Evolutionary conservation across 2,113 vertebrate species (phyloP), one percentile per base, ranked within the genome.

Genomic region (Lasiurus cinereus): DNA sequence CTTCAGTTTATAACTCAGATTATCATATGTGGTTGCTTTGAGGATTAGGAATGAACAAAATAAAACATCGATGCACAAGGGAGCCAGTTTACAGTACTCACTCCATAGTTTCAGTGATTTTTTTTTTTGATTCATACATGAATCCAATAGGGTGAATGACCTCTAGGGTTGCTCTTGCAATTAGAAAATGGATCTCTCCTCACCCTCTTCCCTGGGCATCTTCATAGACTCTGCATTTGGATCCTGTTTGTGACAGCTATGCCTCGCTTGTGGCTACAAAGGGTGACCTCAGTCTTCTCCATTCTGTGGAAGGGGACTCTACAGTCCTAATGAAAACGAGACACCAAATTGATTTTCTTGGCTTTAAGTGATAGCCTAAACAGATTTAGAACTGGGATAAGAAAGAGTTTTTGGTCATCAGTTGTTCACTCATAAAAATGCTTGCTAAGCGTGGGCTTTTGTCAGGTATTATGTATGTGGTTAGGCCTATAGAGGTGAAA

Each of bases 1-100:
- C 48, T 89, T 89, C 86, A 67, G 70, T 91, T 73, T 90, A 29
- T 69, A 69, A 62, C 18, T 80, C 24, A 78, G 29, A 83, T 46
- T 46, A 72, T 29, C 33, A 66, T 67, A 39, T 9, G 33, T 39
- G 4, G 33, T 18, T 59, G 8, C n/a, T 88, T 70, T 87, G 31
- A 89, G 22, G 18, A 52, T 46, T 31, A 52, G 43, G 31, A 62
- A 73, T 48, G 59, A 86, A 18, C 5, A 74, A 86, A 76, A 80
- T 48, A 48, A 56, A 88, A n/a, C 19, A 43, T 2, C 54, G 14
- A 66, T 90, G 67, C 29, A 66, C 69, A 31, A 39, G 39, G 24
- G 39, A 48, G 39, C n/a, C 24, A 22, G 36, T 83, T 92, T 56
- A 36, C 1, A 59, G n/a, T 46, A 29, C 31, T 83, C 29, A 86